phyloP scores from a whole-genome alignment of 2,888 invertebrate genomes.

The Leptopilina drosophilae region DNA sequence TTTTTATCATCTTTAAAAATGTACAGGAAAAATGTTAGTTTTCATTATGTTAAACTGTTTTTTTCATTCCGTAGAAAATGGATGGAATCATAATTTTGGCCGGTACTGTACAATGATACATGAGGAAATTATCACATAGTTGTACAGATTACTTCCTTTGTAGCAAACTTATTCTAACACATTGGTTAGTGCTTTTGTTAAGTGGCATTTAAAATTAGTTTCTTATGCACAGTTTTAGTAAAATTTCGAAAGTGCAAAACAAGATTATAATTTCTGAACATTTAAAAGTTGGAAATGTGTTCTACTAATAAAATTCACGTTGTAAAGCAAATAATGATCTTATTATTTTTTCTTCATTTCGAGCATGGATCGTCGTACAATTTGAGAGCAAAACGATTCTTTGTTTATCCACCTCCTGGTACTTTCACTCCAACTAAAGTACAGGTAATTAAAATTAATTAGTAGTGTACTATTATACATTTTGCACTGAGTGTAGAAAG shows the following conservation, averaged over 20 bases:
- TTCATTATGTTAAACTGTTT: no score
- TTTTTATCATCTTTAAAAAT: no score
- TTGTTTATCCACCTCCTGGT: conserved; percentile 68
- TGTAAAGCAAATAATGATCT: conserved; percentile 44
- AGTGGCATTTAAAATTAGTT: conserved; percentile 12
- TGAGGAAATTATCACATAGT: neutral
- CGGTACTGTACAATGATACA: neutral
- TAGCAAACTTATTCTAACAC: conserved; percentile 15
- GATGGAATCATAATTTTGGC: no score
- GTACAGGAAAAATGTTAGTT: no score
- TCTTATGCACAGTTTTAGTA: neutral
- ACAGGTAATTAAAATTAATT: conserved; percentile 62
- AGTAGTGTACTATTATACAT: no score
- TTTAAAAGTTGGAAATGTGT: neutral
- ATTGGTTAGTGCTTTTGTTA: neutral
- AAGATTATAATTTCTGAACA: neutral
- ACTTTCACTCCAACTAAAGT: conserved; percentile 64
- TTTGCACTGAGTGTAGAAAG: no score
- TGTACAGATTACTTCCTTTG: neutral
- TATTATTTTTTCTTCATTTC: conserved; percentile 47
- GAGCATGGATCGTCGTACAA: conserved; percentile 49
- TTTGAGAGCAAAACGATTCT: conserved; percentile 60
- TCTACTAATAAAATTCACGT: neutral
- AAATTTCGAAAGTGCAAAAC: neutral
- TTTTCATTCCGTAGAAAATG: no score